Conservation (phyloP, 1,140 invertebrate species). For the Trichonephila clavata region DNA sequence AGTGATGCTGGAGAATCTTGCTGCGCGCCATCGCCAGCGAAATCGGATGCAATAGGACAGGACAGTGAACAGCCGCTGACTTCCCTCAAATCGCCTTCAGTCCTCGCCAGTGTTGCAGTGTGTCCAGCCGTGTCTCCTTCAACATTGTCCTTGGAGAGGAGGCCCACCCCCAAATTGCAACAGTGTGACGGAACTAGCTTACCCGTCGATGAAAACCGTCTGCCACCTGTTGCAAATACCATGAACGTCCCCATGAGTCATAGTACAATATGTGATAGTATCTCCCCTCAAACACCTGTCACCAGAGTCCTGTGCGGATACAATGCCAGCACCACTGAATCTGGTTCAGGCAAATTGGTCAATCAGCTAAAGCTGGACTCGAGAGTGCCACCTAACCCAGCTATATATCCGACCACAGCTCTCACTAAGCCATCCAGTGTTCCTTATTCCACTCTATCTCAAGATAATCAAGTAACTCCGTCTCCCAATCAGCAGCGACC, state of each 20-base stretch:
- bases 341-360: background rate
- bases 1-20: conserved; percentile 73
- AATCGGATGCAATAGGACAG: conserved; percentile 39
- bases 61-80: background rate
- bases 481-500: conserved; percentile 57
- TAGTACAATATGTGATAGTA: conserved; percentile 66
- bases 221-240: conserved; percentile 46
- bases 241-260: conserved; percentile 41
- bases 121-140: conserved; percentile 56
- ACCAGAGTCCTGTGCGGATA: conserved; percentile 43
- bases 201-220: conserved; percentile 18
- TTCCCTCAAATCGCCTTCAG: conserved; percentile 51
- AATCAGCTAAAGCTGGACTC: conserved; percentile 1
- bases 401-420: conserved; percentile 41
- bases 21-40: conserved; percentile 69
- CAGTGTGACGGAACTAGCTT: background rate
- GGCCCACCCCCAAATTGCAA: conserved; percentile 59
- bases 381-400: background rate
- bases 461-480: conserved; percentile 49
- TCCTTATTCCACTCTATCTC: conserved; percentile 37
- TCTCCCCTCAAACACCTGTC: conserved; percentile 10
- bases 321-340: background rate
- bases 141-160: conserved; percentile 44
- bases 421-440: conserved; percentile 42
- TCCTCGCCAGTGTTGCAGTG: background rate